Evolutionary conservation across 23 tunicate genomes (phyloP), one percentile per base, ranked within the genome.

Genomic region (Halocynthia aurantium): DNA sequence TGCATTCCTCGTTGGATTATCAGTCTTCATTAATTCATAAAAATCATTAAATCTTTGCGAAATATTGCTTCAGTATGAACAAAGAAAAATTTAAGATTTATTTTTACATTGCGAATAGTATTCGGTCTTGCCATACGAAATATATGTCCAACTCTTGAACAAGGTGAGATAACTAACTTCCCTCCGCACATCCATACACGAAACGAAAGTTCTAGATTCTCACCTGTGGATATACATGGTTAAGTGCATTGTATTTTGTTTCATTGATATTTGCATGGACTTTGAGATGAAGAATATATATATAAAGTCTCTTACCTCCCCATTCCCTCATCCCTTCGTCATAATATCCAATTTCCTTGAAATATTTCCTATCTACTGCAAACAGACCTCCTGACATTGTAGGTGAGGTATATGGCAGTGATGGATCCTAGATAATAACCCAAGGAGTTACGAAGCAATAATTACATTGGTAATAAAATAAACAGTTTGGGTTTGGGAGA

Each of bases 171-270:
- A 57, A 22, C 11, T 22, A 89, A 22, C 7, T 61, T 52, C 8
- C 96, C 96, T 8, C 96, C 96, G 71, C 96, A 89, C 96, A 84
- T 84, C 96, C 96, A 89, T 20, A 87, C 62, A 7, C 87, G 82
- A 64, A 89, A 80, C 9, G 84, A 84, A 11, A 89, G 50, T 55
- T 89, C 96, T 51, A 89, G 61, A 55, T 89, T 89, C 57, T 89
- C 96, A 7, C 89, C 78, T 74, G 9, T 51, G n/a, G 9, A 70
- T 19, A 70, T 15, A 31, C n/a, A n/a, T n/a, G n/a, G n/a, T 13
- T 11, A 4, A 60, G 64, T 18, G 4, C 17, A 60, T 60, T 60
- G n/a, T 60, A 60, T 60, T 1, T 31, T 31, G 44, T 31, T 1
- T 31, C 44, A 31, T 31, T 0, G 44, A 31, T 31, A 31, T 31